A percentile compares a stretch with the other conserved stretches of the same genome.
Evolutionary conservation across 2,113 vertebrate species (phyloP).

Genomic region (Apaloderma vittatum): DNA sequence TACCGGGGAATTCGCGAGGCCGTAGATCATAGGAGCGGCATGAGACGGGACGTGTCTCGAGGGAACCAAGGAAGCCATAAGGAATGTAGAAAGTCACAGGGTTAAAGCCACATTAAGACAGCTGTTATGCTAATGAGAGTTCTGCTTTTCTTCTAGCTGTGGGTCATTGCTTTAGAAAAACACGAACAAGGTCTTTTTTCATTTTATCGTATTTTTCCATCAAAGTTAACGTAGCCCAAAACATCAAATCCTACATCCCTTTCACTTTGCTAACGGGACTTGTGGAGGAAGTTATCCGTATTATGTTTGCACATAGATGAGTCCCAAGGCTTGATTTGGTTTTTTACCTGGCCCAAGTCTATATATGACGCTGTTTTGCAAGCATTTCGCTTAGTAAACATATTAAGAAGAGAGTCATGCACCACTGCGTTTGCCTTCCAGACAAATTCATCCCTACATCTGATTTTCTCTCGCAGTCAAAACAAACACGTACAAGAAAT

Average conservation of each 20-base stretch:
- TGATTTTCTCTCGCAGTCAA: constrained; percentile 4
- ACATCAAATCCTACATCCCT: not conserved
- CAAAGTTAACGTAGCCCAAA: constrained; percentile 45
- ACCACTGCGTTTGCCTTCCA: constrained; percentile 2
- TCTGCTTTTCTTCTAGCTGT: constrained; percentile 76
- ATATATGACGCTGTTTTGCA: not conserved
- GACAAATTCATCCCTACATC: constrained; percentile 15
- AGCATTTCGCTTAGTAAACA: constrained; percentile 1
- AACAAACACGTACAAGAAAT: constrained; percentile 16
- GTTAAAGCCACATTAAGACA: constrained; percentile 92
- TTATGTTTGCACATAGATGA: not conserved
- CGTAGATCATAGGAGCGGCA: constrained; percentile 84
- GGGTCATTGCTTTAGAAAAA: constrained; percentile 83
- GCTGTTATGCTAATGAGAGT: constrained; percentile 87
- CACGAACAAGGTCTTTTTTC: constrained; percentile 67
- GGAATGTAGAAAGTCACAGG: constrained; percentile 88
- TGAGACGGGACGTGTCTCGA: constrained; percentile 81
- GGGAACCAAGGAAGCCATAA: constrained; percentile 85
- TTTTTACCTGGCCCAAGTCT: not conserved
- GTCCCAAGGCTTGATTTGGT: not conserved
- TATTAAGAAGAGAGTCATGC: not conserved
- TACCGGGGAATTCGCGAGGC: constrained; percentile 85
- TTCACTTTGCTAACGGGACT: not conserved
- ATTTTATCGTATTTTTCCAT: constrained; percentile 63
- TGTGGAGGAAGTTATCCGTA: not conserved